A percentile compares a stretch with the other conserved stretches of the same genome.
Conservation (phyloP, 2,113 vertebrate species). For the Pelobates fuscus region DNA sequence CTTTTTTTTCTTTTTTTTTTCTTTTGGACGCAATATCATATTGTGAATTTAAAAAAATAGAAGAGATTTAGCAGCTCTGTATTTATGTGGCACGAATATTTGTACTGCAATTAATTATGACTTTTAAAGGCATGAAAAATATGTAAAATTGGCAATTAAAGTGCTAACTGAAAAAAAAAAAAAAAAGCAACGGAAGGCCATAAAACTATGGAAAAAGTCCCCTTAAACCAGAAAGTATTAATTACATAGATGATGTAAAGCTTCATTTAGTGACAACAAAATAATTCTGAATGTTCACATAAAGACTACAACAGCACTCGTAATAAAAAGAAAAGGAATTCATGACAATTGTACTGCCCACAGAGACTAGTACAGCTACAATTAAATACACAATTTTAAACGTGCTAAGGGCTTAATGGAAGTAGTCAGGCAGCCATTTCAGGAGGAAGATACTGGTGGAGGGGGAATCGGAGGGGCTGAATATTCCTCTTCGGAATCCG, state of each 20-base stretch:
- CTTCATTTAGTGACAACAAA: constrained; percentile 56
- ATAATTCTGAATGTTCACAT: constrained; percentile 61
- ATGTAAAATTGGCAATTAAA: constrained; percentile 68
- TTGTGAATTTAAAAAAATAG: constrained; percentile 81
- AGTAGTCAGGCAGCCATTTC: constrained; percentile 54
- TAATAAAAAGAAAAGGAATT: constrained; percentile 65
- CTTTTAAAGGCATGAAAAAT: constrained; percentile 90
- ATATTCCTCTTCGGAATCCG: constrained; percentile 92
- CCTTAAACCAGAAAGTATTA: constrained; percentile 58
- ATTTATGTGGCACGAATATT: constrained; percentile 76
- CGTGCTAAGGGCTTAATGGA: constrained; percentile 61
- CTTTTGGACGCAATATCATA: constrained; percentile 78
- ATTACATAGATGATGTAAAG: constrained; percentile 60
- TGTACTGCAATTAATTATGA: constrained; percentile 79
- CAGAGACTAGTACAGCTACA: constrained; percentile 81
- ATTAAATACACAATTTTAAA: constrained; percentile 80
- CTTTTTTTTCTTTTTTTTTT: constrained; percentile 58
- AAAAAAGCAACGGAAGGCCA: constrained; percentile 70
- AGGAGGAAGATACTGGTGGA: constrained; percentile 64
- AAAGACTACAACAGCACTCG: constrained; percentile 63
- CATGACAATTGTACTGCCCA: constrained; percentile 75
- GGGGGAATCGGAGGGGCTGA: constrained; percentile 69
- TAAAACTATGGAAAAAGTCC: constrained; percentile 59
- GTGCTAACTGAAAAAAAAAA: constrained; percentile 66
- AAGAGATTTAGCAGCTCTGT: constrained; percentile 84